Conservation (phyloP, 2,113 vertebrate genomes). For the Zootoca vivipara region DNA sequence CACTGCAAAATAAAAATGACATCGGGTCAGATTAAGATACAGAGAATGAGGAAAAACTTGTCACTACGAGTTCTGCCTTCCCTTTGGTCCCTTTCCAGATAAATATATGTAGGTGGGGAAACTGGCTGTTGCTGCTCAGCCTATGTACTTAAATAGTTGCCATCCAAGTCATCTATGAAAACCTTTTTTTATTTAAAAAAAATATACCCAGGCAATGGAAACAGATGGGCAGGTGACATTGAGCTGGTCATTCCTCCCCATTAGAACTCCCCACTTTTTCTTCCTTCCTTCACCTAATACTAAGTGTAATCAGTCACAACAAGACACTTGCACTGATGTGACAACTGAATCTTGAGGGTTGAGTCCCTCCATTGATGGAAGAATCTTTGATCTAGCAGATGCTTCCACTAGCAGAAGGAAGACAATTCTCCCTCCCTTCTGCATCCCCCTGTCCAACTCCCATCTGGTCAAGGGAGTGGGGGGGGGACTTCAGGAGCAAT, state of each 20-base stretch:
- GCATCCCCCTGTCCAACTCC: background rate
- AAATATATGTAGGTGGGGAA: slow-evolving; percentile 40
- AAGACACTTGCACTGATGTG: slow-evolving; percentile 15
- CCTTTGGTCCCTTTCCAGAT: slow-evolving; percentile 32
- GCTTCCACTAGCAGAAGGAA: background rate
- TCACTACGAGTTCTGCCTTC: slow-evolving; percentile 32
- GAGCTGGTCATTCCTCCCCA: slow-evolving; percentile 7
- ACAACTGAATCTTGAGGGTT: background rate
- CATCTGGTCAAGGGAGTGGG: background rate
- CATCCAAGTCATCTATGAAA: slow-evolving; percentile 43
- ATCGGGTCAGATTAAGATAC: slow-evolving; percentile 40
- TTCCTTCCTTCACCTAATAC: fast-evolving
- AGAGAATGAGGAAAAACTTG: slow-evolving; percentile 42
- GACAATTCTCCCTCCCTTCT: background rate
- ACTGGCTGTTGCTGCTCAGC: slow-evolving; percentile 26
- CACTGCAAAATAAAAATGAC: slow-evolving; percentile 52
- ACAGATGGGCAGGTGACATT: slow-evolving; percentile 4
- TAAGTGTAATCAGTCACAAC: background rate
- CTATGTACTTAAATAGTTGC: slow-evolving; percentile 53
- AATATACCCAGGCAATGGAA: slow-evolving; percentile 5
- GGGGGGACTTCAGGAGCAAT: background rate
- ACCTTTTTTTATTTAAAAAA: slow-evolving; percentile 33
- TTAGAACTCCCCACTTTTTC: background rate
- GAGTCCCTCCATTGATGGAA: background rate
- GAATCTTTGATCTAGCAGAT: background rate